Evolutionary conservation across 2,888 invertebrate species (phyloP), one percentile per base, ranked within the genome.

Genomic region (Onthophagus sagittarius): DNA sequence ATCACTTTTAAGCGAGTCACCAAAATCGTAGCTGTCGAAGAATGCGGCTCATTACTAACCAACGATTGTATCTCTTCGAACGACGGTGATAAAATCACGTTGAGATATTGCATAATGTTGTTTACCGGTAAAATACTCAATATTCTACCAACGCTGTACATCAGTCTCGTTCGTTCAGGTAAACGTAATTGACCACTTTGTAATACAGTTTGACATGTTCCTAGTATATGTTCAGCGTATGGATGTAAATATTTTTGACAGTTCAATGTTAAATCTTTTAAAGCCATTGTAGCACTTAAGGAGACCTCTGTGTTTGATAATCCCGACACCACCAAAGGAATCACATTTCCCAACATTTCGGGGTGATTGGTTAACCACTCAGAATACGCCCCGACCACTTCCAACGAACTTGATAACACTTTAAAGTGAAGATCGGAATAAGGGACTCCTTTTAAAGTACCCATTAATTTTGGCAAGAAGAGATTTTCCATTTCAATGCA

Each of bases 261-360:
- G 83, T 96, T 95, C 53, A 93, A 88, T 39, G 94, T 92, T 62
- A 98, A 89, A 81, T 96, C 96, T 83, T 96, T 94, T 9, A 97
- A 87, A 23, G 97, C 96, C 84, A 96, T 90, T 2, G 96, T 96
- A 0, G 95, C 93, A 72, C 94, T 90, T 3, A 94, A 92, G 0
- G 93, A 91, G 75, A 94, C 92, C 32, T 90, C 88, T 0, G 89
- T 86, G 77, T 91, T 89, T 33, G 86, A 88, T 9, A 95, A 84
- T 0, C 93, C 93, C 53, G 91, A 86, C 13, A 89, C 86, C 2
- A 94, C 85, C 15, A 94, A 85, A n/a, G 92, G 91, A 72, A 94
- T 87, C 5, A 92, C 90, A 74, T 88, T 88, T 31, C 88, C 88
- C 76, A 95, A 86, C 83, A 90, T 90, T 14, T 89, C 88, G 0